Percentiles rank a stretch among this genome's conserved stretches.
These are phyloP conservation scores for Margaritifera margaritifera DNA, from an alignment of 2,888 invertebrate species.

Conservation along the genomic window DNA sequence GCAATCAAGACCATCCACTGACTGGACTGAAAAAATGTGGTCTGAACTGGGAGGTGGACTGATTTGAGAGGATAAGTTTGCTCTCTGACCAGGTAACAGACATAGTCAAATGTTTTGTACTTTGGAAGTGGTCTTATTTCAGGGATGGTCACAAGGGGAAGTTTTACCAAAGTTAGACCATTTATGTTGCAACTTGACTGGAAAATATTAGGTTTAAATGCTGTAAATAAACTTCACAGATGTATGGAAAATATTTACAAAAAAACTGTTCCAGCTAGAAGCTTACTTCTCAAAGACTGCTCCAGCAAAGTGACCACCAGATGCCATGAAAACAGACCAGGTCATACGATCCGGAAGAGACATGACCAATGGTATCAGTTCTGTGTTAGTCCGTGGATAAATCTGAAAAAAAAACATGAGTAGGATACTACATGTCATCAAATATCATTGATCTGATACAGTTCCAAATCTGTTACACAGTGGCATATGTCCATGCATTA, in stretches of 20 bases:
- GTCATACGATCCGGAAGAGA: constrained; percentile 73
- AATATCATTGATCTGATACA: not conserved
- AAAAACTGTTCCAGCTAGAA: not conserved
- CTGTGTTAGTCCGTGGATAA: constrained; percentile 64
- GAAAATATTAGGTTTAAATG: too few relatives aligned
- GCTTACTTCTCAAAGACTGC: constrained; percentile 78
- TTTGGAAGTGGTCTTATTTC: too few relatives aligned
- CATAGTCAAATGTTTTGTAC: too few relatives aligned
- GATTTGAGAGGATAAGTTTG: too few relatives aligned
- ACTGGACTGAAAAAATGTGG: too few relatives aligned
- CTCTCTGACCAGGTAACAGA: too few relatives aligned
- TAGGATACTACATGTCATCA: not conserved
- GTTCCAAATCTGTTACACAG: not conserved
- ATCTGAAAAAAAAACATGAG: constrained; percentile 55
- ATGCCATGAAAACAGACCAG: constrained; percentile 87
- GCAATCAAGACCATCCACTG: too few relatives aligned
- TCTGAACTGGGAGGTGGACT: too few relatives aligned
- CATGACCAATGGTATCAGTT: constrained; percentile 69
- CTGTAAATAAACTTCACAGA: not conserved
- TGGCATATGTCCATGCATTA: too few relatives aligned
- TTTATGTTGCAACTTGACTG: too few relatives aligned
- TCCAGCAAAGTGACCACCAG: constrained; percentile 88
- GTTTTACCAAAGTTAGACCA: too few relatives aligned
- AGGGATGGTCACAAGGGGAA: too few relatives aligned
- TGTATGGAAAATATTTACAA: not conserved